Evolutionary conservation across 2,113 vertebrate genomes (phyloP).

Genomic region (Indicator maculatus): DNA sequence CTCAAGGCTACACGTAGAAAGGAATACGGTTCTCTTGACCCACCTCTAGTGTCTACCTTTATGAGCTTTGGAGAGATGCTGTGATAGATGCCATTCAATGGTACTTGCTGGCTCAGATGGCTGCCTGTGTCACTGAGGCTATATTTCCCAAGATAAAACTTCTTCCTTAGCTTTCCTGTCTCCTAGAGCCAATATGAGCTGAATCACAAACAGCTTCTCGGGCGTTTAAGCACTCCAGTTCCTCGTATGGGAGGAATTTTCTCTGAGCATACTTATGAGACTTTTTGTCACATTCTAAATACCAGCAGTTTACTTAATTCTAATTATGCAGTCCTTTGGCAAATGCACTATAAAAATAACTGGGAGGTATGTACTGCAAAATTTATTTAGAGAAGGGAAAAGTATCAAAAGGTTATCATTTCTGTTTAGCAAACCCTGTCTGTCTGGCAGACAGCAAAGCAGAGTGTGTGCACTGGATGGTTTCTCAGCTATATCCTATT

Average conservation of each 20-base stretch:
- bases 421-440: not conserved
- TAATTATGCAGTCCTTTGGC: not conserved
- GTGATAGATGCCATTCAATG: too few relatives aligned
- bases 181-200: not conserved
- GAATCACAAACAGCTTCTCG: not conserved
- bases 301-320: not conserved
- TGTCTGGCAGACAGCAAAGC: not conserved
- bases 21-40: not conserved
- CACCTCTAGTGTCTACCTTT: not conserved
- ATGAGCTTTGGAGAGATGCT: not conserved
- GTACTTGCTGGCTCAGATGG: not conserved
- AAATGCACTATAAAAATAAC: not conserved
- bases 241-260: not conserved
- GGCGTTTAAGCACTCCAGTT: not conserved
- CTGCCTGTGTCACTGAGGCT: not conserved
- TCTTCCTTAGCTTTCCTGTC: not conserved
- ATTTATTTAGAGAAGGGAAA: not conserved
- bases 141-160: not conserved
- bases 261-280: not conserved
- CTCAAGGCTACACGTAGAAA: not conserved
- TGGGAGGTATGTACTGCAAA: not conserved
- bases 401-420: not conserved
- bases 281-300: not conserved
- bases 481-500: not conserved
- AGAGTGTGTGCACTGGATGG: not conserved